Percentiles rank a stretch among this genome's conserved stretches.
Conservation (phyloP, 2,797 vertebrate species). For the Schizopygopsis malacanthus region DNA sequence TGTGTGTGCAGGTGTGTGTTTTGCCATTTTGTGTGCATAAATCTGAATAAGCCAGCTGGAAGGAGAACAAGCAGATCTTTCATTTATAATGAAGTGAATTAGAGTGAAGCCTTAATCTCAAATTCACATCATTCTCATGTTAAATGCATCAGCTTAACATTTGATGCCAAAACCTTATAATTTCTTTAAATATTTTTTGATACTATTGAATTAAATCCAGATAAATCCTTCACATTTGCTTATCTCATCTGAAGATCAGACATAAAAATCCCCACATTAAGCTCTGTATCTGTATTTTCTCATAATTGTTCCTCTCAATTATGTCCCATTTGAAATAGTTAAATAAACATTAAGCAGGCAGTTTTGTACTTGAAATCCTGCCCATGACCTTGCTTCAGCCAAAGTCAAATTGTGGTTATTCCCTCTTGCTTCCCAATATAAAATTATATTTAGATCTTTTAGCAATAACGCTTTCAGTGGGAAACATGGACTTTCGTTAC, state of each 20-base stretch:
- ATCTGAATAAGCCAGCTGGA: conserved; percentile 22
- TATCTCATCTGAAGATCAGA: not conserved
- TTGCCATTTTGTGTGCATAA: not conserved
- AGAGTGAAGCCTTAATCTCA: conserved; percentile 21
- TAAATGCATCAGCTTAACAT: conserved; percentile 30
- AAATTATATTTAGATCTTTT: conserved; percentile 53
- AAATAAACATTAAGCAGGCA: conserved; percentile 16
- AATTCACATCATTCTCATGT: conserved; percentile 50
- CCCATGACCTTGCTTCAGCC: conserved; percentile 57
- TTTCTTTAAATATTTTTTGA: not conserved
- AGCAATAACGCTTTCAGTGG: conserved; percentile 54
- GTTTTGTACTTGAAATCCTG: conserved; percentile 47
- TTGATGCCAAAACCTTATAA: conserved; percentile 28
- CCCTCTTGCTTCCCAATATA: conserved; percentile 55
- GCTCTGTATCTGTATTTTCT: conserved; percentile 16
- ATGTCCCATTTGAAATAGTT: conserved; percentile 32
- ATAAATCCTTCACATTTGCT: conserved; percentile 36
- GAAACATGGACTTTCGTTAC: conserved; percentile 52
- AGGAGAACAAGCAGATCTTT: conserved; percentile 30
- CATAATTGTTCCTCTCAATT: conserved; percentile 40
- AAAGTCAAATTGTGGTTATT: conserved; percentile 48
- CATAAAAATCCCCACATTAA: conserved; percentile 12
- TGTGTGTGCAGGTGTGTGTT: conserved; percentile 16
- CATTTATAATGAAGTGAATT: conserved; percentile 39
- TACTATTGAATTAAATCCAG: conserved; percentile 5